Percentiles rank a stretch among this genome's conserved stretches.
Conservation (phyloP, 2,797 vertebrate genomes). For the Helarctos malayanus region DNA sequence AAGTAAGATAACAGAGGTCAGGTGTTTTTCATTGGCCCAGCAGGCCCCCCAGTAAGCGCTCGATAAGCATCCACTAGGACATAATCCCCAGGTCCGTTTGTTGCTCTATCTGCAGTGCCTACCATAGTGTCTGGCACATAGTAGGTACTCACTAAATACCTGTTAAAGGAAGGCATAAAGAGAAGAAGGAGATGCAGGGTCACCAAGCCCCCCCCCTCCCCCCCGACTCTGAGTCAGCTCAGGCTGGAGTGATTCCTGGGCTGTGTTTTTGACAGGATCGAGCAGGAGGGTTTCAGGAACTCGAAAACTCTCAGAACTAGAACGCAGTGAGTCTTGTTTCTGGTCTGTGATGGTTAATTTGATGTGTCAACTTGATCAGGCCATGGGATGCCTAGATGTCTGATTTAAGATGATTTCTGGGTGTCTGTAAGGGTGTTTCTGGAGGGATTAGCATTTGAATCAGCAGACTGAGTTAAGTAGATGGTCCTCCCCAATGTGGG, state of each 20-base stretch:
- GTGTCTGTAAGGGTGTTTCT: neutral
- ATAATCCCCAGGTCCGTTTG: neutral
- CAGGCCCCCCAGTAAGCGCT: neutral
- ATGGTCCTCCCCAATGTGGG: neutral
- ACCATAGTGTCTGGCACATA: neutral
- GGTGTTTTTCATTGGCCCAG: neutral
- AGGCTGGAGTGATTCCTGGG: neutral
- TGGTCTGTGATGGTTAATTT: neutral
- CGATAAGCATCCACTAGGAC: neutral
- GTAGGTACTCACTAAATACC: neutral
- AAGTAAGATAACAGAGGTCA: neutral
- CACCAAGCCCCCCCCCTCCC: neutral
- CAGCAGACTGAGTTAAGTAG: neutral
- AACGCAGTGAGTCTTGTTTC: neutral
- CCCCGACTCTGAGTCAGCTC: neutral
- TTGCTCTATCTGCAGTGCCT: neutral
- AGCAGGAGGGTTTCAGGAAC: neutral
- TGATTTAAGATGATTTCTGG: neutral
- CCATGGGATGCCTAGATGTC: neutral
- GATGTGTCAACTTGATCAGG: neutral
- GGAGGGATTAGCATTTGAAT: neutral
- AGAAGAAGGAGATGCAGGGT: neutral
- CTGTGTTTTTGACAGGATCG: neutral
- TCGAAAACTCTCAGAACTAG: neutral
- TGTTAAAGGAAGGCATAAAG: neutral